These are phyloP conservation scores for Seriola aureovittata DNA, from an alignment of 2,113 vertebrate genomes.

Conservation along the genomic window DNA sequence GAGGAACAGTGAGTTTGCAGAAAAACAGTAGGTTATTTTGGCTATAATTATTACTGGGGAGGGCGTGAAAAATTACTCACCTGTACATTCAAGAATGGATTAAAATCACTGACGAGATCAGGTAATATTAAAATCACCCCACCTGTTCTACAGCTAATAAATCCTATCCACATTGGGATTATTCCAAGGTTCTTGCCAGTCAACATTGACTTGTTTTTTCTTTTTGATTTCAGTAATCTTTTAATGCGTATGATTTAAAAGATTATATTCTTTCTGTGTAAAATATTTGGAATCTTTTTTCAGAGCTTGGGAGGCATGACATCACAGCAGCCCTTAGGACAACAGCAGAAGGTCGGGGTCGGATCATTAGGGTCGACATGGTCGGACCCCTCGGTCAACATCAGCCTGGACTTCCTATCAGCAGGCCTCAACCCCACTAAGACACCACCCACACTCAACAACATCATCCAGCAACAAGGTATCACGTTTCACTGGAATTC, in stretches of 20 bases:
- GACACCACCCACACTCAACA: slow-evolving; percentile 93
- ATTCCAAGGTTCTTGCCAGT: neutral
- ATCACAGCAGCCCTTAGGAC: slow-evolving; percentile 82
- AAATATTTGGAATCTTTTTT: slow-evolving; percentile 19
- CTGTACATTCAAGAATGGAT: too few relatives aligned
- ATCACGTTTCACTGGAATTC: slow-evolving; percentile 38
- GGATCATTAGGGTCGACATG: slow-evolving; percentile 92
- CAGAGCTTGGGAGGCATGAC: slow-evolving; percentile 88
- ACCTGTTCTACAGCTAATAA: too few relatives aligned
- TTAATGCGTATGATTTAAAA: neutral
- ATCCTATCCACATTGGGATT: too few relatives aligned
- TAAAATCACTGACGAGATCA: too few relatives aligned
- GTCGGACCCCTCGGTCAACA: slow-evolving; percentile 99
- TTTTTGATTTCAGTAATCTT: neutral
- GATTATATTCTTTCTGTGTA: neutral
- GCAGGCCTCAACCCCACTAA: slow-evolving; percentile 94
- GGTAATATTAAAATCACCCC: too few relatives aligned
- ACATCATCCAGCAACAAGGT: slow-evolving; percentile 98
- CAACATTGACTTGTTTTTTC: too few relatives aligned
- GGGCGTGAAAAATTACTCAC: too few relatives aligned
- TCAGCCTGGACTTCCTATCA: slow-evolving; percentile 97
- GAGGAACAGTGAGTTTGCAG: too few relatives aligned
- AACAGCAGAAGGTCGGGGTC: slow-evolving; percentile 84
- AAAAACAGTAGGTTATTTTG: too few relatives aligned
- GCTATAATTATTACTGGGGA: too few relatives aligned